These are phyloP conservation scores for Harpalus rubripes DNA, from an alignment of 2,888 invertebrate species.

Conservation along the genomic window DNA sequence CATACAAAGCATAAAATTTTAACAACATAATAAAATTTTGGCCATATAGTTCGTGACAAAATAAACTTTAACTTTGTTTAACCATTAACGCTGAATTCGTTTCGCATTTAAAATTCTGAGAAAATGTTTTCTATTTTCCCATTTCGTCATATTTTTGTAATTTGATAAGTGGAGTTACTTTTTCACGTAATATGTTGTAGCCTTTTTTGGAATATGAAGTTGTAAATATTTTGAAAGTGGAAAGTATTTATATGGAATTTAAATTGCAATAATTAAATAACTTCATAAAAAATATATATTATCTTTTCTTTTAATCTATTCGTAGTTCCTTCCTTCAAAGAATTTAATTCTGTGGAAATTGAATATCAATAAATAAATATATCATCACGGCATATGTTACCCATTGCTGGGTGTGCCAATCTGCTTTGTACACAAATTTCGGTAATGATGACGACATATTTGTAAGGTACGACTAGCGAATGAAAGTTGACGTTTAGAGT, in stretches of 20 bases:
- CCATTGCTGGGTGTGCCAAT: too few relatives aligned
- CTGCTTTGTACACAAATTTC: too few relatives aligned
- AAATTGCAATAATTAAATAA: slow-evolving; percentile 12
- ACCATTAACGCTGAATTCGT: not conserved
- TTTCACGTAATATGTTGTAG: not conserved
- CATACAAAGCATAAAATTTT: slow-evolving; percentile 2
- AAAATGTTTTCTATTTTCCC: not conserved
- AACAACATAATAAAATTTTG: not conserved
- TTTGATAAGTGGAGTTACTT: not conserved
- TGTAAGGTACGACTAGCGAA: too few relatives aligned
- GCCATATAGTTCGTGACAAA: not conserved
- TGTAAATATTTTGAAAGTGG: slow-evolving; percentile 4
- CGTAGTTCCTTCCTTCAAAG: too few relatives aligned
- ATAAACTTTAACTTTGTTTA: not conserved
- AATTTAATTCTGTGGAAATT: too few relatives aligned
- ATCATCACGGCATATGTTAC: too few relatives aligned
- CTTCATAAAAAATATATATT: not conserved
- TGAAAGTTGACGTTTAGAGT: too few relatives aligned
- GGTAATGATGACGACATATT: too few relatives aligned
- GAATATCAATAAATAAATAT: too few relatives aligned
- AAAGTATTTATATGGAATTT: slow-evolving; percentile 22
- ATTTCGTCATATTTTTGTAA: not conserved
- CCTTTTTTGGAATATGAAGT: not conserved
- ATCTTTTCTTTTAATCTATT: too few relatives aligned
- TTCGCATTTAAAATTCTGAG: not conserved